These are phyloP conservation scores for Habroteleia sp. DNA, from an alignment of 2,888 invertebrate species.

Conservation along the genomic window DNA sequence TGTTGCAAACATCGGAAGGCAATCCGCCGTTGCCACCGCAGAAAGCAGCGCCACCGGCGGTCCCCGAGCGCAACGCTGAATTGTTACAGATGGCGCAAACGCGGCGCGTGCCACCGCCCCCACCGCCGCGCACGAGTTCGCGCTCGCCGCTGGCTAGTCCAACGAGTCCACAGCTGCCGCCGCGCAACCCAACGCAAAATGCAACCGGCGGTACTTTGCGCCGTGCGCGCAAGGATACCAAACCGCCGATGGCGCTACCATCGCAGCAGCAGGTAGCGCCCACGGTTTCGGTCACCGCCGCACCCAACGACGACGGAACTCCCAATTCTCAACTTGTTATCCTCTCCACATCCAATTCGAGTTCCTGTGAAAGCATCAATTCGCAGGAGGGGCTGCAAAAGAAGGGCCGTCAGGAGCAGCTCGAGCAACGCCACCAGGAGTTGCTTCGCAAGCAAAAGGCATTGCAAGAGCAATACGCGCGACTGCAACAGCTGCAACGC, in stretches of 20 bases:
- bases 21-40: slow-evolving; percentile 69
- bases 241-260: slow-evolving; percentile 76
- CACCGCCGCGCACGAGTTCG: slow-evolving; percentile 91
- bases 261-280: slow-evolving; percentile 27
- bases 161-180: slow-evolving; percentile 87
- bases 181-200: slow-evolving; percentile 81
- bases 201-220: slow-evolving; percentile 58
- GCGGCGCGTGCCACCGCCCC: slow-evolving; percentile 93
- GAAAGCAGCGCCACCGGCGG: slow-evolving; percentile 90
- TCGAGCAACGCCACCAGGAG: slow-evolving; percentile 94
- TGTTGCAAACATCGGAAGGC: slow-evolving; percentile 81
- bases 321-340: slow-evolving; percentile 72
- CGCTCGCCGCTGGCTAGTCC: slow-evolving; percentile 93
- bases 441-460: slow-evolving; percentile 92
- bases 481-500: slow-evolving; percentile 92
- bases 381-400: slow-evolving; percentile 85
- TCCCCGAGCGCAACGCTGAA: slow-evolving; percentile 91
- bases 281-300: slow-evolving; percentile 56
- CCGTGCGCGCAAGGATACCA: slow-evolving; percentile 60
- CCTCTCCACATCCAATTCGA: slow-evolving; percentile 85
- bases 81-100: slow-evolving; percentile 87
- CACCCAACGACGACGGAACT: slow-evolving; percentile 35
- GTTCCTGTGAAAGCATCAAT: slow-evolving; percentile 89
- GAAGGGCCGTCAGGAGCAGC: slow-evolving; percentile 86
- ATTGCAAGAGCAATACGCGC: slow-evolving; percentile 94